Evolutionary conservation across 1,140 invertebrate genomes (phyloP).

Genomic region (Laupala kohalensis): DNA sequence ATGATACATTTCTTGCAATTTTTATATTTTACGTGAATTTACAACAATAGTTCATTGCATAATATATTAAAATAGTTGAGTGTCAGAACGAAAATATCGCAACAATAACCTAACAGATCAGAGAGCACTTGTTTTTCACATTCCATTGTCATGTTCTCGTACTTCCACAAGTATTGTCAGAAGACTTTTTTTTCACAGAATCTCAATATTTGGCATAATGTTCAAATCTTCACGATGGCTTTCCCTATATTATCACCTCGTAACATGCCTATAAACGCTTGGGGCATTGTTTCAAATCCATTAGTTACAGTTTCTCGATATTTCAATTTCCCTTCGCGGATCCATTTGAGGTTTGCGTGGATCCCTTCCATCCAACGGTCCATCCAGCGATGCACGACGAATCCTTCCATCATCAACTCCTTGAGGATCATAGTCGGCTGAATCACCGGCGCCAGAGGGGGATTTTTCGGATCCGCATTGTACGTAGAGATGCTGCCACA

Average conservation of each 20-base stretch:
- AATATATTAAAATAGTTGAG: no score
- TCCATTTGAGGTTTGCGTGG: constrained; percentile 38
- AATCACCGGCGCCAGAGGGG: constrained; percentile 29
- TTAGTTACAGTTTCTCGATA: constrained; percentile 46
- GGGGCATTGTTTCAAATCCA: constrained; percentile 55
- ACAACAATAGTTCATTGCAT: no score
- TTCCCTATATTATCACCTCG: constrained; percentile 47
- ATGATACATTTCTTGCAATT: no score
- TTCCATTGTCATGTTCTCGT: no score
- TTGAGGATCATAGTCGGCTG: constrained; percentile 37
- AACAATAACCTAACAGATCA: no score
- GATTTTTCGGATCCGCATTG: constrained; percentile 29
- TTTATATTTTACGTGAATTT: no score
- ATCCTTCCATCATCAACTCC: constrained; percentile 45
- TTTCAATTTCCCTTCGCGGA: constrained; percentile 35
- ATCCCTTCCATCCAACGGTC: constrained; percentile 39
- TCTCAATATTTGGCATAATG: no score
- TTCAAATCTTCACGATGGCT: constrained; percentile 42
- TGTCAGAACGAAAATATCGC: no score
- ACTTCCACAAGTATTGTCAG: no score
- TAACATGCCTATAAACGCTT: constrained; percentile 45
- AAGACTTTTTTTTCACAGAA: no score
- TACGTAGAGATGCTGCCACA: constrained; percentile 51
- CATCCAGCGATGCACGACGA: constrained; percentile 35
- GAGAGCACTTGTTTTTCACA: no score